These are phyloP conservation scores for Pterocles orientalis DNA, from an alignment of 2,113 vertebrate species.

Conservation along the genomic window DNA sequence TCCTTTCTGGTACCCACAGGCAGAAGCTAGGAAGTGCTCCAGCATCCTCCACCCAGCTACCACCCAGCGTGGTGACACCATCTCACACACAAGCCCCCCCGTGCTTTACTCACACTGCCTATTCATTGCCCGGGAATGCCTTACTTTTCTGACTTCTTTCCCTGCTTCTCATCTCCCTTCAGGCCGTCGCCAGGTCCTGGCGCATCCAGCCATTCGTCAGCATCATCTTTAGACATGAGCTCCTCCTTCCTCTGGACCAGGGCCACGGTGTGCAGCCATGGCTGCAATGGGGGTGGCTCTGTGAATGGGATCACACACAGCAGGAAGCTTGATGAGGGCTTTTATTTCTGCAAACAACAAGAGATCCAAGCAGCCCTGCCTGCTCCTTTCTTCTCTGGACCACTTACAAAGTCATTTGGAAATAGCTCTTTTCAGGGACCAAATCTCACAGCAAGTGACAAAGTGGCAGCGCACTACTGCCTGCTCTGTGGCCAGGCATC, in stretches of 20 bases:
- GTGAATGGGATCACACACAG: background rate
- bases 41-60: background rate
- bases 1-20: background rate
- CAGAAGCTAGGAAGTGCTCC: background rate
- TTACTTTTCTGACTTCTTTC: constrained; percentile 54
- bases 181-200: constrained; percentile 80
- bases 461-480: background rate
- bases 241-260: constrained; percentile 59
- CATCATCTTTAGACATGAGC: constrained; percentile 80
- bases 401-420: background rate
- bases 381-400: background rate
- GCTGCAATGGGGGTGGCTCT: background rate
- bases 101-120: background rate
- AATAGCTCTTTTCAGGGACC: background rate
- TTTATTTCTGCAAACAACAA: background rate
- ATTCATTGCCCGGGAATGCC: background rate
- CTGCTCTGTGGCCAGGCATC: background rate
- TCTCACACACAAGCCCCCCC: background rate
- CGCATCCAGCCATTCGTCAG: constrained; percentile 82
- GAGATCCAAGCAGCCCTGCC: background rate
- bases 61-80: background rate
- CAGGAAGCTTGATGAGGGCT: background rate
- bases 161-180: constrained; percentile 47
- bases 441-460: background rate
- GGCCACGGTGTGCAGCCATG: background rate